These are phyloP conservation scores for Platysteira castanea DNA, from an alignment of 2,113 vertebrate genomes.

Conservation along the genomic window DNA sequence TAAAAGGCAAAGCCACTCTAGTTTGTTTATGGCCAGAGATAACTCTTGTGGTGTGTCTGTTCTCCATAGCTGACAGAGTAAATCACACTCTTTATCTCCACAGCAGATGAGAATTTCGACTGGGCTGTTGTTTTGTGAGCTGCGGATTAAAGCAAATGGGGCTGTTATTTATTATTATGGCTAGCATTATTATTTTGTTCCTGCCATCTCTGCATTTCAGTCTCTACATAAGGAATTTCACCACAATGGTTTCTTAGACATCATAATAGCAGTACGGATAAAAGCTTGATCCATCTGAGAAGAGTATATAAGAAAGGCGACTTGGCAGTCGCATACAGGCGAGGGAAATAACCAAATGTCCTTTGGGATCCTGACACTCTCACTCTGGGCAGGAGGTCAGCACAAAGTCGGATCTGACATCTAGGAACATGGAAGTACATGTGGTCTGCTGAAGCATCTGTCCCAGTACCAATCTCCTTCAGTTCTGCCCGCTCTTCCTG, in stretches of 20 bases:
- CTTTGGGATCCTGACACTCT: background rate
- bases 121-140: conserved; percentile 28
- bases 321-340: background rate
- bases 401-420: background rate
- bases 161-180: conserved; percentile 37
- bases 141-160: background rate
- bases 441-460: background rate
- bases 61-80: conserved; percentile 41
- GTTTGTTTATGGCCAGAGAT: conserved; percentile 23
- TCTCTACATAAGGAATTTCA: background rate
- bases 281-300: background rate
- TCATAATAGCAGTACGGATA: background rate
- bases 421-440: background rate
- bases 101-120: conserved; percentile 50
- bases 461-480: background rate
- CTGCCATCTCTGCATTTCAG: background rate
- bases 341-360: background rate
- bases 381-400: background rate
- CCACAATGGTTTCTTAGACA: background rate
- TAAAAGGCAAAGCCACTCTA: conserved; percentile 56
- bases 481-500: background rate
- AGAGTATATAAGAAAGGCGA: background rate
- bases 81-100: conserved; percentile 43
- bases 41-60: conserved; percentile 40
- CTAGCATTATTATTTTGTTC: conserved; percentile 2